Conservation (phyloP, 2,888 invertebrate species). For the Eristalis tenax region DNA sequence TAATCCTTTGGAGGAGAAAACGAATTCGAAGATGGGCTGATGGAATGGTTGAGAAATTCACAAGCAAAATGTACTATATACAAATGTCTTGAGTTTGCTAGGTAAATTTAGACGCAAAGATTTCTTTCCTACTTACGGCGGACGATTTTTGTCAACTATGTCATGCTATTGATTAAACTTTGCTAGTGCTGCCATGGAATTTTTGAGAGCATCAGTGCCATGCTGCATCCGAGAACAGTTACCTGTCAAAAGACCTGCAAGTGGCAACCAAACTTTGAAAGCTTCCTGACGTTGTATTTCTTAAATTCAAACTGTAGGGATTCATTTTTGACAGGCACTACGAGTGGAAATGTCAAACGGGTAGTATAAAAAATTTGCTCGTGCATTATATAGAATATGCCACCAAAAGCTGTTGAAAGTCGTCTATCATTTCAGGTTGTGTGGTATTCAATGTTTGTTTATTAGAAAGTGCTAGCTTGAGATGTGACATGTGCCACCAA, state of each 20-base stretch:
- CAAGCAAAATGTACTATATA: background rate
- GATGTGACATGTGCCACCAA: too few species aligned
- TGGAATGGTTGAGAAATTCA: background rate
- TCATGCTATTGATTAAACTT: slow-evolving; percentile 1
- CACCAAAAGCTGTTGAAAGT: too few species aligned
- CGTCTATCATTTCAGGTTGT: too few species aligned
- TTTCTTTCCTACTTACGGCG: background rate
- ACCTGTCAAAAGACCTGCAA: background rate
- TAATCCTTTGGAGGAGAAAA: background rate
- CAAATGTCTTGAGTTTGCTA: background rate
- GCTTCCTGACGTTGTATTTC: too few species aligned
- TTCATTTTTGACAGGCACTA: too few species aligned
- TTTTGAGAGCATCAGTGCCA: background rate
- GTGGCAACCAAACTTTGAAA: background rate
- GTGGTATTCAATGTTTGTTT: too few species aligned
- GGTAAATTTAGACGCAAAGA: background rate
- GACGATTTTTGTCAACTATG: background rate
- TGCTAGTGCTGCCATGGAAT: background rate
- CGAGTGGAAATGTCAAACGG: too few species aligned
- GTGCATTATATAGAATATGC: too few species aligned
- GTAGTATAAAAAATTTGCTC: too few species aligned
- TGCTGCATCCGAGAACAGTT: background rate
- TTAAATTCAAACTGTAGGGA: too few species aligned
- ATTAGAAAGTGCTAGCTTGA: too few species aligned
- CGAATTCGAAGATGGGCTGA: background rate